Evolutionary conservation across 2,888 invertebrate species (phyloP).

Genomic region (Chorisops tibialis): DNA sequence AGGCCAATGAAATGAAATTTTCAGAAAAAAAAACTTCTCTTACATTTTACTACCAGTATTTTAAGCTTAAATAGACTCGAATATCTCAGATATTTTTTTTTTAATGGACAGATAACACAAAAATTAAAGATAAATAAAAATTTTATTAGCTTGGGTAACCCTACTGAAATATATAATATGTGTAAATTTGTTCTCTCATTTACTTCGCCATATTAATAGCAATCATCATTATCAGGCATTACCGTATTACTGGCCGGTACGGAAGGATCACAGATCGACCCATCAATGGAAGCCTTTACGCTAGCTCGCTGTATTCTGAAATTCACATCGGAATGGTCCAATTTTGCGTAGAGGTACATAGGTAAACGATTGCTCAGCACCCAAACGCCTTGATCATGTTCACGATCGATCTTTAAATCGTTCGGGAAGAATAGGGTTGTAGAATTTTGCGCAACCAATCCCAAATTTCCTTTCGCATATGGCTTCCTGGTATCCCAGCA

Average conservation of each 20-base stretch:
- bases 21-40: too few species aligned
- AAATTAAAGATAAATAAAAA: too few species aligned
- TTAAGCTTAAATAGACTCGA: too few species aligned
- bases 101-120: too few species aligned
- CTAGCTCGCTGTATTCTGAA: constrained; percentile 70
- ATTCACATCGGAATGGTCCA: constrained; percentile 65
- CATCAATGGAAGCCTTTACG: constrained; percentile 60
- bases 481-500: constrained; percentile 77
- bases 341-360: constrained; percentile 64
- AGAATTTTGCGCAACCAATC: constrained; percentile 60
- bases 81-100: too few species aligned
- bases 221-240: too few species aligned
- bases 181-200: too few species aligned
- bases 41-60: too few species aligned
- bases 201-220: too few species aligned
- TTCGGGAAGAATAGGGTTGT: constrained; percentile 74
- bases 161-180: too few species aligned
- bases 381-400: constrained; percentile 66
- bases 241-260: neutral
- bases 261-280: constrained; percentile 68
- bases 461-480: constrained; percentile 62
- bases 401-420: constrained; percentile 73
- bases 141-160: too few species aligned
- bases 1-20: too few species aligned
- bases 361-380: constrained; percentile 73